Evolutionary conservation across 2,797 vertebrate species (phyloP), one percentile per base, ranked within the genome.

Genomic region (Avahi laniger): DNA sequence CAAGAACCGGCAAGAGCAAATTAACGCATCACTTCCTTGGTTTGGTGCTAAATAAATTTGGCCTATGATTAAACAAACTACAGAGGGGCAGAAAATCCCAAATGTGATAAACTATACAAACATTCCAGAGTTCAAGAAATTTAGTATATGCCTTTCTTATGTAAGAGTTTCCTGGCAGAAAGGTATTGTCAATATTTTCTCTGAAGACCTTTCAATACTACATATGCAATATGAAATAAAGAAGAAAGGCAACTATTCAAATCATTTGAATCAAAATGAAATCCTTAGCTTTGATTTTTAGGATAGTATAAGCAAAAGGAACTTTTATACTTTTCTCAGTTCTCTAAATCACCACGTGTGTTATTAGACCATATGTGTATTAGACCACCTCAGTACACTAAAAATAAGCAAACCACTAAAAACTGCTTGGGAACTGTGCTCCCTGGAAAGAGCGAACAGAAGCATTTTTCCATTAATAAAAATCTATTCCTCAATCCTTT

Each of bases 111-210:
- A 78, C 90, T 69, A 83, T n/a, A 94, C 70, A 95, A 93, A 85
- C 38, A 80, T 9, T 26, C 54, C 63, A 80, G 12, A 63, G 73
- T 61, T 75, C 33, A 94, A 85, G 78, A 97, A 92, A 95, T 67
- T 93, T 59, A 94, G 46, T 78, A 79, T 57, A 43, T 48, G 43
- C 12, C 43, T 61, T 94, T 93, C 46, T 43, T 85, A 73, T 3
- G 38, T 65, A 48, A n/a, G 54, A 46, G 26, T 88, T 82, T 97
- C 79, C 89, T 81, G 89, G 89, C 72, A 89, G 10, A 91, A 83
- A 43, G 72, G 22, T 81, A 84, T 33, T 89, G 46, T 92, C 81
- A 92, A 13, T 88, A 75, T 95, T 97, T 93, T 94, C 93, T 89
- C 57, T 18, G 35, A 78, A 95, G 38, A 87, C 57, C 63, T 95